A percentile compares a stretch with the other conserved stretches of the same genome.
phyloP scores from a whole-genome alignment of 2,888 invertebrate species.

The Congeria kusceri region DNA sequence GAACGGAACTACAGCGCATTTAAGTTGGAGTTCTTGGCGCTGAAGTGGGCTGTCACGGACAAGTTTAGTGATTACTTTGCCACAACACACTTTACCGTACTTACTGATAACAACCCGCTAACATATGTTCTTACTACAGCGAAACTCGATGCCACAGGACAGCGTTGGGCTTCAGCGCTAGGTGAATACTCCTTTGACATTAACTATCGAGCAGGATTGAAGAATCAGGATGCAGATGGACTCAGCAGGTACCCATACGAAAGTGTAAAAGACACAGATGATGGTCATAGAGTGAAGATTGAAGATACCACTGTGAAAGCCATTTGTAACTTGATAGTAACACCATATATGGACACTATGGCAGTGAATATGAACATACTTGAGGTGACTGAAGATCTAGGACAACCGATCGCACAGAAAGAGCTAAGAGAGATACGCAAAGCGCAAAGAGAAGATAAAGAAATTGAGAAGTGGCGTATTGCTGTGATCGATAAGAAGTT shows the following conservation, averaged over 20 bases:
- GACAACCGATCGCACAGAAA: too few species aligned
- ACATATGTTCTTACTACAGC: background rate
- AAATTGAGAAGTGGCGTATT: too few species aligned
- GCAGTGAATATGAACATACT: too few species aligned
- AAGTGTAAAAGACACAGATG: background rate
- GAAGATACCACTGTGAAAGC: background rate
- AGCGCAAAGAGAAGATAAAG: too few species aligned
- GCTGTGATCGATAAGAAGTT: too few species aligned
- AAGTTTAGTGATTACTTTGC: background rate
- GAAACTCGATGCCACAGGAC: background rate
- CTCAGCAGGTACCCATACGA: background rate
- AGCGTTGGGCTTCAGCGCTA: background rate
- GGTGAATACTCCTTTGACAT: background rate
- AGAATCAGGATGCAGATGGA: background rate
- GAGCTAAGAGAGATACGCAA: too few species aligned
- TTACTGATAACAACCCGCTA: background rate
- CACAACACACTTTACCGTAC: background rate
- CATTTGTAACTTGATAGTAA: background rate
- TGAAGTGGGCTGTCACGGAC: background rate
- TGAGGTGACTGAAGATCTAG: too few species aligned
- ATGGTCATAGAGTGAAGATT: background rate
- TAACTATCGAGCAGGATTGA: background rate
- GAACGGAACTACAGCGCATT: background rate
- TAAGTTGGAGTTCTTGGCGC: background rate
- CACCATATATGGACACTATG: too few species aligned